Base-by-base conservation (phyloP, 1,140 invertebrate species). In the Melitaea cinxia region DNA sequence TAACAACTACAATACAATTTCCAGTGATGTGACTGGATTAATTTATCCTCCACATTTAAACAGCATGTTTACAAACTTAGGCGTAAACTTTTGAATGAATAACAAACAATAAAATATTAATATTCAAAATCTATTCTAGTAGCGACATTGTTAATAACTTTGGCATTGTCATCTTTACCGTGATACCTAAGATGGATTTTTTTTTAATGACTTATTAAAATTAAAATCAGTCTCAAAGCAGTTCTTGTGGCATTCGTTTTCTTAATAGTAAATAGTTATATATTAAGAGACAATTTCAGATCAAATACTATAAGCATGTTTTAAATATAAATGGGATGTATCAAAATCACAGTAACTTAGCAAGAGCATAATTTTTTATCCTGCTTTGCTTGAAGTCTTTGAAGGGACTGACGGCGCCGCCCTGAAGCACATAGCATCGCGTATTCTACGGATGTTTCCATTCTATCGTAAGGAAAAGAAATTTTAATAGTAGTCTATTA, bases 381-480 rank as follows among this genome's bases (percentile, higher is more conserved):
- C 54, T 86, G 80, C 65, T 80, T 83, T 0, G 84, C 84, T 70
- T 88, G 86, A 15, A 91, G 77, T 71, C 80, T 89, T 67, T 91
- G 89, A 24, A 91, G 55, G 1, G 81, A 85, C 39, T 89, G 85
- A 2, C 86, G 77, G 6, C 87, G 80, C 15, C 89, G 73, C 0
- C 89, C 87, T 2, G 88, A 84, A 1, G 91, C 87, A 60, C 89
- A 92, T 14, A 89, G 76, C 91, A 92, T 88, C 1, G 91, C 91
- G 42, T 91, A 92, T 70, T 91, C 91, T 6, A 92, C 91, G 19
- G 90, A 92, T 0, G 78, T 72, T 65, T 92, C 91, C 91, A 92
- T 92, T 78, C 89, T 91, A 74, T 15, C 85, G 82, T 28, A n/a
- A 56, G 14, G 15, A 45, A 54, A 4, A 42, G 3, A 6, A n/a